Base-by-base conservation (phyloP, 2,113 vertebrate species). In the Gallinago media region DNA sequence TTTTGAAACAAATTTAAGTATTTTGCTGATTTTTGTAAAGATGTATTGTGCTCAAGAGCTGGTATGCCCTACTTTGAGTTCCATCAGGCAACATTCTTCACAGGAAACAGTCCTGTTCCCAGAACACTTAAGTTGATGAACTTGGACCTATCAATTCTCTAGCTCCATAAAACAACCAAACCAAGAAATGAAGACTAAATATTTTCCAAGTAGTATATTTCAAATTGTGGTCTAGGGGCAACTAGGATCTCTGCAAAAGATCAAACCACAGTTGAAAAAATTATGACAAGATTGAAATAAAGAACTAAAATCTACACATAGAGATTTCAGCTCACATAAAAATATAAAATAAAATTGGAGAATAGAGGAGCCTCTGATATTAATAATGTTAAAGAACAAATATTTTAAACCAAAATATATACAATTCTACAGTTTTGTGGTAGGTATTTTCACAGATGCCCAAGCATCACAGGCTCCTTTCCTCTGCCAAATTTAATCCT, bases 151-250 rank as follows among this genome's bases (percentile, higher is more conserved):
- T 78, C 59, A 78, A 31, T 75, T 93, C 47, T 34, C 52, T 67
- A 71, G 87, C 19, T 91, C 42, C 55, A 77, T 58, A 44, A 87
- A 95, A 77, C 89, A 52, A 74, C 12, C 58, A 77, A 92, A 86
- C 81, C 50, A 94, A 77, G 68, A 88, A 79, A 34, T 47, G 26
- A 83, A 73, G 50, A 52, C 22, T 59, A 46, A 74, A 49, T 73
- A 81, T 91, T 91, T 94, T 96, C 68, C 81, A 89, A 89, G 50
- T 16, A 70, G 26, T 80, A 63, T 70, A 87, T 89, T 93, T 81
- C 61, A 62, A 62, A 81, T 56, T 87, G 73, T 87, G 73, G 85
- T 81, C 72, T 77, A 81, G n/a, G 29, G 29, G 84, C 84, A n/a
- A 66, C 55, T 81, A 56, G 23, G 25, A 66, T 87, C 29, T 93